Percentiles rank a stretch among this genome's conserved stretches.
phyloP scores from a whole-genome alignment of 2,113 vertebrate species.

The Passer domesticus region DNA sequence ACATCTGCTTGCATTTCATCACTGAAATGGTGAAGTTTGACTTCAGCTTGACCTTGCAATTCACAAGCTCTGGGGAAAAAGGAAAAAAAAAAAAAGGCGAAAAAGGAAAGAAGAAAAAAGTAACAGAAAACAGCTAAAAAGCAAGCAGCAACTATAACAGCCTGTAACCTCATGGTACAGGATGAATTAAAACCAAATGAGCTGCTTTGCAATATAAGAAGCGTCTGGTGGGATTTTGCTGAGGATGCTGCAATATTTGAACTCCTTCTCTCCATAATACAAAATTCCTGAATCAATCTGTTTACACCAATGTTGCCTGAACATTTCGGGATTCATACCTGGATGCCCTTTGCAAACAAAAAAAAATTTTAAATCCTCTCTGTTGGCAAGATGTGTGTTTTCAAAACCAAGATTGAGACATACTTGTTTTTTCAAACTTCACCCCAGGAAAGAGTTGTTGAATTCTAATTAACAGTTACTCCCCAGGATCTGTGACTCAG shows the following conservation, averaged over 20 bases:
- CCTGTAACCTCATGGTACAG: slow-evolving; percentile 51
- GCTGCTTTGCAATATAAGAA: slow-evolving; percentile 37
- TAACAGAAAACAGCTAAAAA: slow-evolving; percentile 69
- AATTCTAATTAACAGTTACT: neutral
- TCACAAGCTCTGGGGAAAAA: slow-evolving; percentile 48
- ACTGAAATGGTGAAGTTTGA: slow-evolving; percentile 68
- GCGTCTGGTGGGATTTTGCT: slow-evolving; percentile 18
- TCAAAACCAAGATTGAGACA: neutral
- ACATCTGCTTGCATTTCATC: slow-evolving; percentile 80
- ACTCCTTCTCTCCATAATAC: neutral
- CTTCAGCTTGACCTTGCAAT: slow-evolving; percentile 78
- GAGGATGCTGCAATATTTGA: slow-evolving; percentile 48
- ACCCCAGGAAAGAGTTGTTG: neutral
- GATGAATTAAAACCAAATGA: slow-evolving; percentile 81
- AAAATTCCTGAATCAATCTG: neutral
- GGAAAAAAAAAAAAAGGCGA: neutral
- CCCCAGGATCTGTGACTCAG: neutral
- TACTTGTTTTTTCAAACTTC: neutral
- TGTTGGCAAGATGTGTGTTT: neutral
- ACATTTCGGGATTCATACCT: neutral
- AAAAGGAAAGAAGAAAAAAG: neutral
- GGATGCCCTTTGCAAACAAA: neutral
- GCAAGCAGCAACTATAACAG: slow-evolving; percentile 69
- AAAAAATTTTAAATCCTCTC: neutral
- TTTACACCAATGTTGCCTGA: neutral